phyloP scores from a whole-genome alignment of 2,797 vertebrate species.

The Meda fulgida region DNA sequence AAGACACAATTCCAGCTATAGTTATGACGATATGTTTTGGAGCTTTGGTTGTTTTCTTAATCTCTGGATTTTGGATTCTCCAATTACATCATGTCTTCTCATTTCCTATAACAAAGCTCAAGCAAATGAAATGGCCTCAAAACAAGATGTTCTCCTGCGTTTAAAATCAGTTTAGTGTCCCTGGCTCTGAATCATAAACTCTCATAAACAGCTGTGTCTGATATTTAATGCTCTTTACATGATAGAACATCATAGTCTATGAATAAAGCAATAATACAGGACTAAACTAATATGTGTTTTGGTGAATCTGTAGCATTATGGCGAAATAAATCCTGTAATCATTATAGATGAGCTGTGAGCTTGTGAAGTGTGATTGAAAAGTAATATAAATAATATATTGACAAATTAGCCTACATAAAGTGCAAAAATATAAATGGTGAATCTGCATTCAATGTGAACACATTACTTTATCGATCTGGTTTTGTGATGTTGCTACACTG shows the following conservation, averaged over 20 bases:
- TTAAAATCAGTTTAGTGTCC: background rate
- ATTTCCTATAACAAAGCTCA: conserved; percentile 28
- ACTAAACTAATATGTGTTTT: background rate
- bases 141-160: background rate
- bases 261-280: too few relatives aligned
- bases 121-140: background rate
- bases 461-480: too few relatives aligned
- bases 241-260: background rate
- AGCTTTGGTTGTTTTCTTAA: background rate
- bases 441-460: too few relatives aligned
- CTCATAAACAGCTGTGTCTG: background rate
- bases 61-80: background rate
- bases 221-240: background rate
- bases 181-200: background rate
- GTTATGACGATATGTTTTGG: background rate
- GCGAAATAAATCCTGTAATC: too few relatives aligned
- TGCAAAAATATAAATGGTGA: too few relatives aligned
- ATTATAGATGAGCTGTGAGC: background rate
- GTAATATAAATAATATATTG: background rate
- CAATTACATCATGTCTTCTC: background rate
- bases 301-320: background rate
- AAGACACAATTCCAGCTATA: too few relatives aligned
- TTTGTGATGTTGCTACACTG: too few relatives aligned
- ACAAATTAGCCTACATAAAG: background rate
- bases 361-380: background rate